phyloP scores from a whole-genome alignment of 2,888 invertebrate species.

The Globia sparganii region DNA sequence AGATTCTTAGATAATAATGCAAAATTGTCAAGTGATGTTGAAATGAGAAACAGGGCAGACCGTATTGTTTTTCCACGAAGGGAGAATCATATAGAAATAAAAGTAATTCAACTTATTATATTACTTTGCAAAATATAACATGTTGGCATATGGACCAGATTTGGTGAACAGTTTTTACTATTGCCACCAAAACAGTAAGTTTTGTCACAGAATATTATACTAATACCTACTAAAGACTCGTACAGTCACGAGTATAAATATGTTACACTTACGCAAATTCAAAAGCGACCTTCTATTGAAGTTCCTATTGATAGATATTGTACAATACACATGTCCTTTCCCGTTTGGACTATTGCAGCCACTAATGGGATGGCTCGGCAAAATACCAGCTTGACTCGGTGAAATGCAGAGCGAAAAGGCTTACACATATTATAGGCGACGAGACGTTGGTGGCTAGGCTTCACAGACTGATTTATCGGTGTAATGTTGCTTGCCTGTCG shows the following conservation, averaged over 20 bases:
- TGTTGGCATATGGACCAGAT: neutral
- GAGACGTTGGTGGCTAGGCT: too few relatives aligned
- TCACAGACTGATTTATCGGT: too few relatives aligned
- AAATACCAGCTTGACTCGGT: too few relatives aligned
- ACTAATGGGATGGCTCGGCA: too few relatives aligned
- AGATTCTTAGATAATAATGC: constrained; percentile 66
- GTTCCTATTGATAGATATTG: too few relatives aligned
- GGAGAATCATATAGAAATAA: constrained; percentile 14
- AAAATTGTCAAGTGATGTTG: constrained; percentile 26
- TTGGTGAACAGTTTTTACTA: neutral
- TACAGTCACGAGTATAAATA: neutral
- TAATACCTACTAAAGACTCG: neutral
- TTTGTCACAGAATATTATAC: neutral
- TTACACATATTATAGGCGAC: too few relatives aligned
- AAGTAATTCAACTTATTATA: constrained; percentile 26
- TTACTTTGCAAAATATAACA: neutral
- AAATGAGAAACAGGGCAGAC: constrained; percentile 18
- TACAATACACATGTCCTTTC: neutral
- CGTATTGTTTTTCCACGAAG: constrained; percentile 16
- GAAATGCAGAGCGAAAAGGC: too few relatives aligned
- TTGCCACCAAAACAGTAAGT: neutral
- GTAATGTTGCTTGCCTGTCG: too few relatives aligned
- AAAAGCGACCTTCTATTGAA: too few relatives aligned
- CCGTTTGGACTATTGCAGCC: neutral
- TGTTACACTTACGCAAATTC: neutral